phyloP scores from a whole-genome alignment of 2,888 invertebrate species.

The Ochropacha duplaris region DNA sequence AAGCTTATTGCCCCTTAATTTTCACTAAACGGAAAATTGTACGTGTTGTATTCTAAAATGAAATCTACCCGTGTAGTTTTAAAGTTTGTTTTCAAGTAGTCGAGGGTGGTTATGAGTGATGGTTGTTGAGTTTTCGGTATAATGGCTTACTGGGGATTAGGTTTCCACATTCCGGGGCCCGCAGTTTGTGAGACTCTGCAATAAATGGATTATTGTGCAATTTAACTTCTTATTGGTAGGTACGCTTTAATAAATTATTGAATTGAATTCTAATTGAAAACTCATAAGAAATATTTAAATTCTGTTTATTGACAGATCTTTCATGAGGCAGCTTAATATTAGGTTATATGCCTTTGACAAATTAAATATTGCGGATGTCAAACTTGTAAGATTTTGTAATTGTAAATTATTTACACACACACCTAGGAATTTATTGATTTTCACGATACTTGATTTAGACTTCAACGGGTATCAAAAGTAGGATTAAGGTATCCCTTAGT shows the following conservation, averaged over 20 bases:
- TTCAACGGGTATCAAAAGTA: no score
- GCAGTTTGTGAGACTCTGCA: conserved; percentile 63
- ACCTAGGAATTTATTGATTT: no score
- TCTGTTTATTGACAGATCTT: no score
- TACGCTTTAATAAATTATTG: conserved; percentile 19
- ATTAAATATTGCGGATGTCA: no score
- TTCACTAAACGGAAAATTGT: conserved; percentile 48
- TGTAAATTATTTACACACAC: no score
- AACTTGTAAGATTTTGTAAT: no score
- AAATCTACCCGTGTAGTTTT: conserved; percentile 48
- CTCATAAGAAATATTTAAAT: background rate
- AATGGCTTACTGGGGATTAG: conserved; percentile 78
- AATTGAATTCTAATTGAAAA: background rate
- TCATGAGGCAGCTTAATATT: no score
- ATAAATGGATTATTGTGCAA: conserved; percentile 77
- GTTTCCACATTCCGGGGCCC: conserved; percentile 68
- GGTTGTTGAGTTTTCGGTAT: conserved; percentile 71
- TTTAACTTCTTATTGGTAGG: conserved; percentile 51
- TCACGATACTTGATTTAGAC: no score
- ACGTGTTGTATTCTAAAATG: conserved; percentile 44
- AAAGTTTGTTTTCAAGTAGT: conserved; percentile 47
- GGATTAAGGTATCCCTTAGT: no score
- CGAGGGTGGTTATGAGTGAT: conserved; percentile 54
- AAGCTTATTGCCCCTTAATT: conserved; percentile 70
- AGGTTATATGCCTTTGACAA: no score